phyloP scores from a whole-genome alignment of 2,113 vertebrate genomes.

The Psephotus haematonotus region DNA sequence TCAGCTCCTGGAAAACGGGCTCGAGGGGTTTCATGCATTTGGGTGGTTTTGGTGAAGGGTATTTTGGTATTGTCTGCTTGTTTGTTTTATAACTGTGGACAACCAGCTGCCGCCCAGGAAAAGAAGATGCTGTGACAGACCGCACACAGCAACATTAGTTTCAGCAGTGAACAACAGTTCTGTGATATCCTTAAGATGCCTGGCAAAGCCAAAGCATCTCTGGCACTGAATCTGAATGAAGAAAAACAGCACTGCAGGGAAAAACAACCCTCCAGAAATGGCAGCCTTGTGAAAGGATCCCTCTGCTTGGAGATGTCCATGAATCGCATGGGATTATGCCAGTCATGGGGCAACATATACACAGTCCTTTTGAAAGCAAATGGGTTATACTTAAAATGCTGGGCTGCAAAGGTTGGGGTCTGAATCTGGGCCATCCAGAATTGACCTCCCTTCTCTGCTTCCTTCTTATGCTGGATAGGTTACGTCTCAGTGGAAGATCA shows the following conservation, averaged over 20 bases:
- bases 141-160: background rate
- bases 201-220: background rate
- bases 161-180: background rate
- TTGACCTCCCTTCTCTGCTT: background rate
- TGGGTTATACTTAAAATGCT: background rate
- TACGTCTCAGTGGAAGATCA: background rate
- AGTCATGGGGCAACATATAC: background rate
- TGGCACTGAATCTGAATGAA: background rate
- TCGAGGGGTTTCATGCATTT: background rate
- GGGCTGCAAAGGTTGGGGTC: background rate
- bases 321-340: background rate
- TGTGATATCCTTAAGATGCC: background rate
- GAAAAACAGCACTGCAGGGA: background rate
- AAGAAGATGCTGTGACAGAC: background rate
- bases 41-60: rapidly evolving
- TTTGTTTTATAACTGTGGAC: background rate
- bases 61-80: background rate
- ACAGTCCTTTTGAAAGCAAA: background rate
- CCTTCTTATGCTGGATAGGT: background rate
- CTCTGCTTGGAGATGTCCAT: background rate
- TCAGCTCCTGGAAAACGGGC: background rate
- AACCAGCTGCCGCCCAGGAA: background rate
- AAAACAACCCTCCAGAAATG: background rate
- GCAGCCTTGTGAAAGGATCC: background rate
- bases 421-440: background rate